A percentile compares a stretch with the other conserved stretches of the same genome.
Evolutionary conservation across 2,797 vertebrate genomes (phyloP).

Genomic region (Lemur catta): DNA sequence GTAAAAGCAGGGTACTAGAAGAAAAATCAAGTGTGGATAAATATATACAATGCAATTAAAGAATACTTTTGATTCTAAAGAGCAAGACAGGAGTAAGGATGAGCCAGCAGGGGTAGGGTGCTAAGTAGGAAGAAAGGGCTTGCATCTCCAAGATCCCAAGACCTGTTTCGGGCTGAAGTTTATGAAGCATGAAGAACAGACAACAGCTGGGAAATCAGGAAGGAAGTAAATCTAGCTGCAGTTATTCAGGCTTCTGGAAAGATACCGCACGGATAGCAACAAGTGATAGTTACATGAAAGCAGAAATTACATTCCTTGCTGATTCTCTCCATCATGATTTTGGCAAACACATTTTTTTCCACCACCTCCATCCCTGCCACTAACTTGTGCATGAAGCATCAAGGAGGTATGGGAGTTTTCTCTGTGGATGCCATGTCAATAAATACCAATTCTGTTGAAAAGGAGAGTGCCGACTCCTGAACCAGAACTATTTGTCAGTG

Average conservation of each 20-base stretch:
- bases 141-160: not conserved
- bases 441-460: not conserved
- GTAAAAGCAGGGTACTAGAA: not conserved
- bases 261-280: conserved; percentile 22
- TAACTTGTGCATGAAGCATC: not conserved
- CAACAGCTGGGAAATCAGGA: conserved; percentile 54
- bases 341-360: not conserved
- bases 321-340: conserved; percentile 33
- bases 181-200: conserved; percentile 56
- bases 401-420: not conserved
- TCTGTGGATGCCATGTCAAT: not conserved
- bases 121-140: not conserved
- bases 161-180: not conserved
- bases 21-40: not conserved
- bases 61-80: not conserved
- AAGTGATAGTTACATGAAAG: conserved; percentile 46
- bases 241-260: conserved; percentile 30
- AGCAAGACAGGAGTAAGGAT: not conserved
- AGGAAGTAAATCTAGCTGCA: conserved; percentile 36
- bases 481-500: not conserved
- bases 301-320: conserved; percentile 29
- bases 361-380: not conserved
- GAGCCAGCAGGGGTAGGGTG: not conserved
- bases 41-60: not conserved
- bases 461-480: not conserved